Conservation (phyloP, 2,888 invertebrate genomes). For the Apomyelois bistriatella region DNA sequence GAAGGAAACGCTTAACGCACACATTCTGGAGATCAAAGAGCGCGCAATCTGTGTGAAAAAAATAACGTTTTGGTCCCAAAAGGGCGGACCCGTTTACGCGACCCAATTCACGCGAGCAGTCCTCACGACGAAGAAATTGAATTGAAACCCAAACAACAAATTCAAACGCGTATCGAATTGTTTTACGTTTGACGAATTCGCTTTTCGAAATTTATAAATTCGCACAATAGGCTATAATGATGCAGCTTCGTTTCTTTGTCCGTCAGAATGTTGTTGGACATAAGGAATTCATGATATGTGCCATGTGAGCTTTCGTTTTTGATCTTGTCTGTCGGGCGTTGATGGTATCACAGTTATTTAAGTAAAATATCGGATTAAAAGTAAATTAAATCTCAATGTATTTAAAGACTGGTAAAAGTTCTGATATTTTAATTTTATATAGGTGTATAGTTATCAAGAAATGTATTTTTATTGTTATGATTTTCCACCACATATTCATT, state of each 20-base stretch:
- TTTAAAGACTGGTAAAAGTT: neutral
- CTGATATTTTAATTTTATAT: too few relatives aligned
- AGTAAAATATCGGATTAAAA: neutral
- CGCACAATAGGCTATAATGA: conserved; percentile 77
- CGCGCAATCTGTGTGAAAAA: conserved; percentile 78
- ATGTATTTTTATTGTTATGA: too few relatives aligned
- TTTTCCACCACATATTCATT: too few relatives aligned
- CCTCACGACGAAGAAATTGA: conserved; percentile 75
- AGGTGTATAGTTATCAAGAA: too few relatives aligned
- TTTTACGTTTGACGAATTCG: conserved; percentile 79
- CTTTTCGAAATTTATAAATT: conserved; percentile 74
- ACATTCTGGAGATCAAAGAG: conserved; percentile 77
- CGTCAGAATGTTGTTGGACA: conserved; percentile 58
- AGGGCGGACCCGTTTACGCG: conserved; percentile 79
- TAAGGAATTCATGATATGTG: conserved; percentile 57
- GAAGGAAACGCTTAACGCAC: conserved; percentile 76
- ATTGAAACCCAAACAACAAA: conserved; percentile 77
- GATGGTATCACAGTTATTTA: conserved; percentile 43
- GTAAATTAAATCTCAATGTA: neutral
- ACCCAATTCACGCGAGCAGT: conserved; percentile 77
- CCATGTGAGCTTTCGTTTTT: conserved; percentile 47
- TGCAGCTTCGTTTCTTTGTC: conserved; percentile 71
- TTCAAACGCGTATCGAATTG: conserved; percentile 80
- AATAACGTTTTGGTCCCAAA: conserved; percentile 77
- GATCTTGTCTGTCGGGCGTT: conserved; percentile 68